phyloP scores from a whole-genome alignment of 2,797 vertebrate species.

The Schizopygopsis malacanthus region DNA sequence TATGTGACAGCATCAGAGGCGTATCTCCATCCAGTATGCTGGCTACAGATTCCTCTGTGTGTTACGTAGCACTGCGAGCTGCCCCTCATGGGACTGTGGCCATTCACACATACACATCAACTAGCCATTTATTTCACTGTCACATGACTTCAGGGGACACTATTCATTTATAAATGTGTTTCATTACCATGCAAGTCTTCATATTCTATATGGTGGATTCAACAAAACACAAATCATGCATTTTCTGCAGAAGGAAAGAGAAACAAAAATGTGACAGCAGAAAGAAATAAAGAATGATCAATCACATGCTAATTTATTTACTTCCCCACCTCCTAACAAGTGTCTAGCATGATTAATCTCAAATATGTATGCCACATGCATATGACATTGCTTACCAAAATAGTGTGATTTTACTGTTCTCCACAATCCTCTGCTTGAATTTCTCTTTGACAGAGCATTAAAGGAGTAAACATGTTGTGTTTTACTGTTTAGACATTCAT shows the following conservation, averaged over 20 bases:
- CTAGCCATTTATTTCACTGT: slow-evolving; percentile 81
- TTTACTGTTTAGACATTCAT: background rate
- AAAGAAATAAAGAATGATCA: slow-evolving; percentile 79
- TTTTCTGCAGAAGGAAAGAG: slow-evolving; percentile 73
- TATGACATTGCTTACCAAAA: slow-evolving; percentile 50
- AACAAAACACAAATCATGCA: slow-evolving; percentile 74
- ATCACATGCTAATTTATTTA: slow-evolving; percentile 80
- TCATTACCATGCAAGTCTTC: slow-evolving; percentile 85
- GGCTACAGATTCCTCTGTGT: slow-evolving; percentile 72
- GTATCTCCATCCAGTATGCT: slow-evolving; percentile 81
- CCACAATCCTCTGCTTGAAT: background rate
- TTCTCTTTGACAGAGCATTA: background rate
- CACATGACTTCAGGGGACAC: slow-evolving; percentile 82
- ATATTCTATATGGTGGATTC: slow-evolving; percentile 80
- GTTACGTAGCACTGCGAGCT: slow-evolving; percentile 69
- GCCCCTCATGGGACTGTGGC: slow-evolving; percentile 76
- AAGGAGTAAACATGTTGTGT: background rate
- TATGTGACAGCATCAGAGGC: slow-evolving; percentile 79
- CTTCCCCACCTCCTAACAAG: slow-evolving; percentile 74
- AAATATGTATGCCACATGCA: slow-evolving; percentile 70
- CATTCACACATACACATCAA: slow-evolving; percentile 62
- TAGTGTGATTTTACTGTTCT: background rate
- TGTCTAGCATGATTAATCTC: slow-evolving; percentile 80
- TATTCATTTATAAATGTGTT: slow-evolving; percentile 82
- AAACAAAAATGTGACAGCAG: slow-evolving; percentile 72